Percentiles rank a stretch among this genome's conserved stretches.
Conservation (phyloP, 2,888 invertebrate genomes). For the Brachyopa scutellaris region DNA sequence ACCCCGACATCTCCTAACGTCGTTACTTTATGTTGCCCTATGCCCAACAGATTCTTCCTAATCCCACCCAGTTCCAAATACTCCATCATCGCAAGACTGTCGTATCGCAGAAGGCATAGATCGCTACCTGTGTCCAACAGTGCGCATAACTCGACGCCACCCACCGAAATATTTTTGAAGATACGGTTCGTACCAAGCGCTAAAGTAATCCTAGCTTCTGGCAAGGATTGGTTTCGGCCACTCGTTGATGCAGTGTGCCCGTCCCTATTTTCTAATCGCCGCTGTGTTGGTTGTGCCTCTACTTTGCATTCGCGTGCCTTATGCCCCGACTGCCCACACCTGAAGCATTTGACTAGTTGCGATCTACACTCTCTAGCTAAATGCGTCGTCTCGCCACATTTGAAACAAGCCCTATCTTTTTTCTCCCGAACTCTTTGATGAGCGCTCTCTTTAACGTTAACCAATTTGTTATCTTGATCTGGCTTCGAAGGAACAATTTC, state of each 20-base stretch:
- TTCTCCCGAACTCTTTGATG: no score
- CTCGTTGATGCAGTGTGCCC: not conserved
- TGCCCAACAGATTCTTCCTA: not conserved
- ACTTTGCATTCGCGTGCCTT: not conserved
- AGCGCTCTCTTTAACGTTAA: no score
- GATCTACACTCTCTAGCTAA: not conserved
- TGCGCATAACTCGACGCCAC: no score
- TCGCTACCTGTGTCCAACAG: no score
- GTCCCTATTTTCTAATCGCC: not conserved
- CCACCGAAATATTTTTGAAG: not conserved
- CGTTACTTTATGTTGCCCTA: not conserved
- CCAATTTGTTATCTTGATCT: no score
- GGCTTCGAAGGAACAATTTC: no score
- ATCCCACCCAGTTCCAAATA: not conserved
- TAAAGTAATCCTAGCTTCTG: not conserved
- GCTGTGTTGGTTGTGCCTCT: not conserved
- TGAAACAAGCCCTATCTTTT: no score
- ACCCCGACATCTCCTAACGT: not conserved
- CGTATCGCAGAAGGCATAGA: no score
- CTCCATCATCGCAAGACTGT: not conserved
- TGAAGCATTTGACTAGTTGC: not conserved
- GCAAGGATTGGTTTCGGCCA: not conserved
- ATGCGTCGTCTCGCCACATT: no score
- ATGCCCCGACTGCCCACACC: not conserved
- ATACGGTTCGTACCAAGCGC: not conserved